Base-by-base conservation (phyloP, 2,888 invertebrate species). In the Crossocerus cetratus region DNA sequence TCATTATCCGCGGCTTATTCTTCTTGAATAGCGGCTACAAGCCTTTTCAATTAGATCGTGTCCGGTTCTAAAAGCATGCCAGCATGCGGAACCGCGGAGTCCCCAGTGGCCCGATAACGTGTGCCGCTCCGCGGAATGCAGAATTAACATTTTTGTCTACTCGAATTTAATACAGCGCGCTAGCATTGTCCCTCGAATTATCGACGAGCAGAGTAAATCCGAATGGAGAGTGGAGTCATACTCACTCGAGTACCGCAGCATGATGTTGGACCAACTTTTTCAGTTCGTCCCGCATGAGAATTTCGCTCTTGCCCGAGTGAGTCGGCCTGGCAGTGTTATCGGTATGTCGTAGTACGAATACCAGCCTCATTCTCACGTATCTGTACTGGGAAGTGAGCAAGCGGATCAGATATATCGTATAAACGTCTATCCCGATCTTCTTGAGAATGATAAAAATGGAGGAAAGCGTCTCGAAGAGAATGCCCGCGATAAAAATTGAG, bases 391-490 rank as follows among this genome's bases (percentile, higher is more conserved):
- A 80, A 0, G 83, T 78, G 20, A 83, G 22, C 3, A 85, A 20
- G 0, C 78, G 61, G 14, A 86, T 74, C 13, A 80, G 55, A 43
- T 86, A 71, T 49, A 80, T 81, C 8, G 77, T 70, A 42, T 86
- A 86, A 8, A 85, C 3, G 42, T 86, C 85, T 1, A 83, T 49
- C 8, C 78, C 54, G 11, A 70, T 65, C 54, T 85, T 85, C 21
- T 74, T 80, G 0, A 70, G 4, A 1, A 82, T 72, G 2, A 67
- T 20, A 23, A 65, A 76, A 0, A 53, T 5, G 0, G 57, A 8
- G 8, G 76, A 78, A 2, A 80, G 1, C 0, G 60, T 4, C 64
- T 84, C 49, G 0, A 84, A 11, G 0, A 78, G 0, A 2, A 72
- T 56, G 1, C 77, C 80, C 0, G n/a, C 5, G 1, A 77, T 5